A percentile compares a stretch with the other conserved stretches of the same genome.
phyloP scores from a whole-genome alignment of 2,888 invertebrate genomes.

The Metallyticus violacea region DNA sequence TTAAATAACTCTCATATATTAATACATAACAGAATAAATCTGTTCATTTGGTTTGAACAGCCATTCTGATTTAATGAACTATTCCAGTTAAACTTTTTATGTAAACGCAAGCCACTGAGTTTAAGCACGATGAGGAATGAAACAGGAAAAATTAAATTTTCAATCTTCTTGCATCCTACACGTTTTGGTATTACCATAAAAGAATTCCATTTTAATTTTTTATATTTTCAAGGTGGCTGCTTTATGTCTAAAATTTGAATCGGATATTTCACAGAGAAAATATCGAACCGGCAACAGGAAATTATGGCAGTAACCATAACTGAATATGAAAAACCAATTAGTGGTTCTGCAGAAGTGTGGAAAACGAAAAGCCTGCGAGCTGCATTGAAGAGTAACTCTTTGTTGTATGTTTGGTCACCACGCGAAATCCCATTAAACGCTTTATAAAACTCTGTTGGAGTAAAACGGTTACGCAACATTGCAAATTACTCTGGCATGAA shows the following conservation, averaged over 20 bases:
- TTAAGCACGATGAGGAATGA: too few species aligned
- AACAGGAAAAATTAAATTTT: too few species aligned
- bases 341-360: neutral
- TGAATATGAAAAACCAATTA: neutral
- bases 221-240: neutral
- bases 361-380: neutral
- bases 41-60: too few species aligned
- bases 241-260: neutral
- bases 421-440: neutral
- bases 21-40: too few species aligned
- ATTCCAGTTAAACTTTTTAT: too few species aligned
- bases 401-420: neutral
- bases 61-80: too few species aligned
- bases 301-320: neutral
- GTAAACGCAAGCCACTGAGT: too few species aligned
- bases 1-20: too few species aligned
- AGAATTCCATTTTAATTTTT: too few species aligned
- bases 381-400: neutral
- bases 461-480: neutral
- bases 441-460: neutral
- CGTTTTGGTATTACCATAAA: too few species aligned
- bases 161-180: too few species aligned
- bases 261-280: neutral
- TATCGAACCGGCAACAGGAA: neutral
- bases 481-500: neutral